Conservation (phyloP, 2,113 vertebrate species). For the Oceanites oceanicus region DNA sequence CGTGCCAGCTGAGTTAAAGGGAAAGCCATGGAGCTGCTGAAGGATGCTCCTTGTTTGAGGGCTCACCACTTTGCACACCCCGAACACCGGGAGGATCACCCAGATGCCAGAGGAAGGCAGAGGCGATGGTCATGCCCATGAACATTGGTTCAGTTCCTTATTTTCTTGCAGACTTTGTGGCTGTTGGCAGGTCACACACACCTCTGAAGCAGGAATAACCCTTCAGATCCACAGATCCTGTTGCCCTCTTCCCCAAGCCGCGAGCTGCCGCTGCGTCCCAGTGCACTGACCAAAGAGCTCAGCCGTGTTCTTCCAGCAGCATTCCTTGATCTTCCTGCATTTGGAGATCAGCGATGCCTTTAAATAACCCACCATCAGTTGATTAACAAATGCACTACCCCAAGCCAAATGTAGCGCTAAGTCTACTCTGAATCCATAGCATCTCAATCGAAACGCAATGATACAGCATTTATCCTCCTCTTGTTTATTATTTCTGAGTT, state of each 20-base stretch:
- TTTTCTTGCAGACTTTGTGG: not conserved
- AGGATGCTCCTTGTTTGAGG: not conserved
- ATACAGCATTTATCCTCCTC: not conserved
- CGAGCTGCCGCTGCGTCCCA: fast-evolving
- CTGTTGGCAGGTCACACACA: not conserved
- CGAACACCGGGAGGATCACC: not conserved
- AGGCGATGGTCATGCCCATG: not conserved
- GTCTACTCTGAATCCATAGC: not conserved
- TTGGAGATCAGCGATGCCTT: not conserved
- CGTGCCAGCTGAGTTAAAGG: not conserved
- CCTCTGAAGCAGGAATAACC: not conserved
- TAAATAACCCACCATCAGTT: not conserved
- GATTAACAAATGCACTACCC: not conserved
- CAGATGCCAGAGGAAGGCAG: not conserved
- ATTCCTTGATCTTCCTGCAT: not conserved
- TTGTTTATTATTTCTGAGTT: conserved; percentile 26
- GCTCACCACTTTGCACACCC: fast-evolving
- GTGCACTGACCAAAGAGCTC: not conserved
- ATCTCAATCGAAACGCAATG: not conserved
- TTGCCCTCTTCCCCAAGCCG: not conserved
- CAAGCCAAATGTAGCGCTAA: not conserved
- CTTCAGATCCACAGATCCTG: not conserved
- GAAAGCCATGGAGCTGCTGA: not conserved
- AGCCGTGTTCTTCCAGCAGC: not conserved
- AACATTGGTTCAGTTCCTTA: not conserved